Evolutionary conservation across 2,113 vertebrate species (phyloP).

Genomic region (Chunga burmeisteri): DNA sequence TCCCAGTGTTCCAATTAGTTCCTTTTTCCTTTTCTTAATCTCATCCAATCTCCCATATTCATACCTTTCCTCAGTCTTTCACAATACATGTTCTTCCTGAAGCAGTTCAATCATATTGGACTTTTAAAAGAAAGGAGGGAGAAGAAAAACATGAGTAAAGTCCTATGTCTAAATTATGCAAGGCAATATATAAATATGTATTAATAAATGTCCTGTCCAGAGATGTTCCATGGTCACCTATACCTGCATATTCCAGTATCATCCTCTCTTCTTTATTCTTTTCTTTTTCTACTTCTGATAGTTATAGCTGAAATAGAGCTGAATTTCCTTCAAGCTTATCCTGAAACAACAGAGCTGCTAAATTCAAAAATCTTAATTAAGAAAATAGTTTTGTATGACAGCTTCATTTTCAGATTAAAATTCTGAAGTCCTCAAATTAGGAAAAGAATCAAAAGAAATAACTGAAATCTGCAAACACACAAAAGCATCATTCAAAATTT

Average conservation of each 20-base stretch:
- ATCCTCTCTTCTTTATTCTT: neutral
- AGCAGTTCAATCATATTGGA: neutral
- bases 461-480: neutral
- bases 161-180: neutral
- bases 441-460: neutral
- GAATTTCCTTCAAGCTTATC: neutral
- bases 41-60: neutral
- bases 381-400: neutral
- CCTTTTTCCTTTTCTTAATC: neutral
- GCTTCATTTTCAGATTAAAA: neutral
- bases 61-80: neutral
- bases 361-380: neutral
- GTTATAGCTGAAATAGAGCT: neutral
- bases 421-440: neutral
- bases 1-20: neutral
- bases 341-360: neutral
- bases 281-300: neutral
- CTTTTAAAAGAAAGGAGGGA: neutral
- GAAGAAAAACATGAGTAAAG: neutral
- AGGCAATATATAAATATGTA: neutral
- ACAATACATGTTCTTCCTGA: neutral
- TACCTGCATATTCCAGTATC: neutral
- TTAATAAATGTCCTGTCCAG: neutral
- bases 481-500: neutral
- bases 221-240: neutral